Evolutionary conservation across 1,140 invertebrate species (phyloP), one percentile per base, ranked within the genome.

Genomic region (Wasmannia auropunctata): DNA sequence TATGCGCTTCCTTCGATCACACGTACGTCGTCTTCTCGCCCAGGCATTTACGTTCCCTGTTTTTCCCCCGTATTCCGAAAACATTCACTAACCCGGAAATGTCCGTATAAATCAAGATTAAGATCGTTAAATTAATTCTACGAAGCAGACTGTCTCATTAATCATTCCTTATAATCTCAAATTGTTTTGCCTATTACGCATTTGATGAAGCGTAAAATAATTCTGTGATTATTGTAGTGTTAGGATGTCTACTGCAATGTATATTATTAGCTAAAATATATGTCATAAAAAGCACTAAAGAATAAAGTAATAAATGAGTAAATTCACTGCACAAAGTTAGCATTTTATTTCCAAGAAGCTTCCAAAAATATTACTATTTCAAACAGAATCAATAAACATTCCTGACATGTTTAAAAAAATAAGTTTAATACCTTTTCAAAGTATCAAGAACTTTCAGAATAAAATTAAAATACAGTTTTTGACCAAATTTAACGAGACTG

Each of bases 71-170:
- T 51, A n/a, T 51, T 58, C 51, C 49, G n/a, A 58, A 72, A 51
- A 72, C 8, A 81, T 28, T 19, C 19, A 37, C n/a, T 4, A 34
- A 69, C 25, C 46, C 67, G 65, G 49, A 72, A 81, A 56, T 25
- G 19, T 81, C 79, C 28, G 19, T 58, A 54, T 54, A 54, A 80
- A 54, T 70, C 63, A 28, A 70, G 63, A 80, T 80, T 69, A 69
- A 69, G 67, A 60, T 83, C 31, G 63, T 69, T 46, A 74, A 54
- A 83, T 16, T 72, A 81, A 81, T 43, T 81, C 11, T 34, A 31
- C 37, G 25, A 67, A 43, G 3, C 16, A 14, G 11, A 58, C 14
- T 34, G 16, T 8, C n/a, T 74, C 79, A 58, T 83, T 46, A 83
- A 83, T 74, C 77, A 80, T 69, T 46, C 49, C 31, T 67, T 46